Base-by-base conservation (phyloP, 1,140 invertebrate species). In the Listronotus bonariensis region DNA sequence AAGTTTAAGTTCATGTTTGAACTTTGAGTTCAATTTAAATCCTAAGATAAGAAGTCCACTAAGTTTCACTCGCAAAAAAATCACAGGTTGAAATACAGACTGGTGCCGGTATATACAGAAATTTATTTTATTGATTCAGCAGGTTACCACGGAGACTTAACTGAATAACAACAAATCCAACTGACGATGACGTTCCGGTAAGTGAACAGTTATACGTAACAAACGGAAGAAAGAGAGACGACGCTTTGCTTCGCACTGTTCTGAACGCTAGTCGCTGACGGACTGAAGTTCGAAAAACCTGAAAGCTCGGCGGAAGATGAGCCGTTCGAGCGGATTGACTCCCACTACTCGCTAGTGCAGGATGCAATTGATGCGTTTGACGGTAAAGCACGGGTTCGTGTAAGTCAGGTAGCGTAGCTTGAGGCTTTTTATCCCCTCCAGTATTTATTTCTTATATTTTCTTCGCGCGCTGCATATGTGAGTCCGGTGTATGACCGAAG, bases 321-420 rank as follows among this genome's bases (percentile, higher is more conserved):
- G 54, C 55, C 43, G 15, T 43, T 65, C 51, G 63, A 55, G 54
- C 20, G 46, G 38, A 52, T 52, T 36, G 32, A 59, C 64, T 66
- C 64, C 64, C 64, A 66, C 64, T 66, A 59, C 64, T 66, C 26
- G n/a, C 8, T 31, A 26, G 36, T 58, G 62, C 55, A 59, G 57
- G 57, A 60, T 66, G 64, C 64, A 60, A 43, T 57, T 60, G 51
- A 59, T 66, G 56, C 51, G 49, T 46, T 60, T 41, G 45, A 43
- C 48, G 64, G 64, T 60, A 60, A 55, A 59, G 64, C 64, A 60
- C 64, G 48, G 32, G 32, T 41, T 52, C 32, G 64, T 48, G 55
- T 59, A 66, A 66, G 64, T 66, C 64, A 66, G 64, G 64, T 66
- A 66, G 64, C 56, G 17, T 10, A 11, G 60, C 60, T 42, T 15